Conservation (phyloP, 2,888 invertebrate species). For the Ariolimax columbianus region DNA sequence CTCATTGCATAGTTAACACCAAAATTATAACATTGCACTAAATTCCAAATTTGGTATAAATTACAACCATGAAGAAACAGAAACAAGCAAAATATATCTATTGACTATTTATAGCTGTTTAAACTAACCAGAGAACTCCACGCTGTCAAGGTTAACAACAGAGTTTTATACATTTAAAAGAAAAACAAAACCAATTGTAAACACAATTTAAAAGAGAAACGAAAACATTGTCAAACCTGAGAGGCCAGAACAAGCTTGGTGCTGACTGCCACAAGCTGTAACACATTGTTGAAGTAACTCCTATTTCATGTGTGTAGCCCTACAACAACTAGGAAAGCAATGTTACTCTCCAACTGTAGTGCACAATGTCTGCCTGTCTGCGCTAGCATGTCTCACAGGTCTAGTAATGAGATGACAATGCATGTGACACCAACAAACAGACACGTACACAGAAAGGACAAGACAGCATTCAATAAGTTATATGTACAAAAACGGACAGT, state of each 20-base stretch:
- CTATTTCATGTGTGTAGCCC: not conserved
- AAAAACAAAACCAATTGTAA: not conserved
- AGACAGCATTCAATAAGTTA: constrained; percentile 36
- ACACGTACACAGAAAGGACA: not conserved
- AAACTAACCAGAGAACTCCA: not conserved
- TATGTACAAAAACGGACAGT: constrained; percentile 30
- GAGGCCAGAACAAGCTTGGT: too few relatives aligned
- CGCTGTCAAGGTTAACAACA: not conserved
- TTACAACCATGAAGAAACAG: not conserved
- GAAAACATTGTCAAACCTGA: too few relatives aligned
- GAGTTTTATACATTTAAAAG: not conserved
- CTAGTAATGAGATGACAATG: not conserved
- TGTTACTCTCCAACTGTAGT: too few relatives aligned
- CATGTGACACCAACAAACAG: not conserved
- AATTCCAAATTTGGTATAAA: not conserved
- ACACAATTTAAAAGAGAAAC: too few relatives aligned
- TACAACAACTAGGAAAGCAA: not conserved
- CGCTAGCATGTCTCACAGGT: not conserved
- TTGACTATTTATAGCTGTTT: not conserved
- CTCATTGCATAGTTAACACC: constrained; percentile 35
- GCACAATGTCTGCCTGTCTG: too few relatives aligned
- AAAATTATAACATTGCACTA: constrained; percentile 39
- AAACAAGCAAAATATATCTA: not conserved
- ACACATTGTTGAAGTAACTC: too few relatives aligned
- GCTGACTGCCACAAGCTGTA: too few relatives aligned